Base-by-base conservation (phyloP, 2,797 vertebrate species). In the Chromobotia macracanthus region DNA sequence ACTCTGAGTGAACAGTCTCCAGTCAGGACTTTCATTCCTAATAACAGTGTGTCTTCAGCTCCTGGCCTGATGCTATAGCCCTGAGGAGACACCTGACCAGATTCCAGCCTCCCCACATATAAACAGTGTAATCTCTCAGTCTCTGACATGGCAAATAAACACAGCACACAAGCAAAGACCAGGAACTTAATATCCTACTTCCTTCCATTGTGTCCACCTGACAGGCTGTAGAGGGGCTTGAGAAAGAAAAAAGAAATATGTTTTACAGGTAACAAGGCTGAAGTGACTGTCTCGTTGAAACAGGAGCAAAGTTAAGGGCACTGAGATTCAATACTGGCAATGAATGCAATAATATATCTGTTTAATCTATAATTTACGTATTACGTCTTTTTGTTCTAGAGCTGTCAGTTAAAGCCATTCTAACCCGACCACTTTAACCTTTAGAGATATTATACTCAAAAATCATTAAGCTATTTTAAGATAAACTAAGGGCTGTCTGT, bases 61-160 rank as follows among this genome's bases (percentile, higher is more conserved):
- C 89, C 85, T 88, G 85, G 91, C 90, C 87, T 88, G 90, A 88
- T 84, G 87, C 85, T 91, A 90, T 89, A 88, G 92, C 93, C 84
- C 93, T 0, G 89, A 88, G 93, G 93, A 87, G 89, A 91, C 86
- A 88, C 91, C 91, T 90, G 91, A 91, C 90, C 92, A 93, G 91
- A 92, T 90, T 91, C 91, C 88, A 92, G 84, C 82, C 87, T 88
- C 82, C 84, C 86, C 84, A 89, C 90, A 85, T 89, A 87, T 89
- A 91, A 92, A 91, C 88, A 87, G 89, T 91, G 92, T 94, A 94
- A 94, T 95, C 93, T 95, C 94, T 95, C 92, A 93, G 91, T 92
- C 88, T 91, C 91, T 94, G 92, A 94, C 92, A 95, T 89, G 91
- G 92, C 92, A 95, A 94, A 95, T 93, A 95, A 95, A 95, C 93